These are phyloP conservation scores for Megaleporinus macrocephalus DNA, from an alignment of 2,113 vertebrate genomes.

Conservation along the genomic window DNA sequence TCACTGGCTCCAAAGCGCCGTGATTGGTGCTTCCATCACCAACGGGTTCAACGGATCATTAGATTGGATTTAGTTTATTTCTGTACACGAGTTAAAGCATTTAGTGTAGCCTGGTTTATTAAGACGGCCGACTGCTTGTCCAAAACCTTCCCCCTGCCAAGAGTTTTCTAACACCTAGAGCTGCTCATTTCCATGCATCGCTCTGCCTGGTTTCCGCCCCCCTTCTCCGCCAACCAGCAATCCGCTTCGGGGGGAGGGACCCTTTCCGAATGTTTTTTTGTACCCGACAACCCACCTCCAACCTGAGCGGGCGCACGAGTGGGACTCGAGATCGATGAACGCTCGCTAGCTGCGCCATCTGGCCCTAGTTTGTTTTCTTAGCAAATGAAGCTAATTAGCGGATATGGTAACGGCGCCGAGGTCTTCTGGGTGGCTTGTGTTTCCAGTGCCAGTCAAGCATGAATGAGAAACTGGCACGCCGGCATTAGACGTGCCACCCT, in stretches of 20 bases:
- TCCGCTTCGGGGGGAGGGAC: conserved; percentile 23
- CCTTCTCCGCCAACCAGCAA: conserved; percentile 27
- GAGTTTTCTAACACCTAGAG: conserved; percentile 8
- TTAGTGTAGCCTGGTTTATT: not conserved
- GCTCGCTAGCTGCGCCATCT: conserved; percentile 75
- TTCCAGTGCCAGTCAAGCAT: conserved; percentile 64
- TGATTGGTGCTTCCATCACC: not conserved
- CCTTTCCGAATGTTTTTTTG: conserved; percentile 32
- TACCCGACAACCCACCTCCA: conserved; percentile 45
- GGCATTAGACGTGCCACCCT: conserved; percentile 49
- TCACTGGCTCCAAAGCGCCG: not conserved
- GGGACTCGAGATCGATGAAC: conserved; percentile 76
- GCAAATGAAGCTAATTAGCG: conserved; percentile 77
- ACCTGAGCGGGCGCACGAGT: conserved; percentile 57
- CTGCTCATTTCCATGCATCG: not conserved
- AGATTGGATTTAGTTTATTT: not conserved
- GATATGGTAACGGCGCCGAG: conserved; percentile 67
- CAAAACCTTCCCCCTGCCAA: not conserved
- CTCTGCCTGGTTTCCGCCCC: not conserved
- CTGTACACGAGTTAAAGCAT: not conserved
- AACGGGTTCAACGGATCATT: not conserved
- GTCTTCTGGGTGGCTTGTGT: conserved; percentile 65
- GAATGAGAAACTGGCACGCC: conserved; percentile 54
- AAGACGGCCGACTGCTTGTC: not conserved
- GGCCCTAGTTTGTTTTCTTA: conserved; percentile 76